phyloP scores from a whole-genome alignment of 2,888 invertebrate genomes.

The Pristionchus arcanus region DNA sequence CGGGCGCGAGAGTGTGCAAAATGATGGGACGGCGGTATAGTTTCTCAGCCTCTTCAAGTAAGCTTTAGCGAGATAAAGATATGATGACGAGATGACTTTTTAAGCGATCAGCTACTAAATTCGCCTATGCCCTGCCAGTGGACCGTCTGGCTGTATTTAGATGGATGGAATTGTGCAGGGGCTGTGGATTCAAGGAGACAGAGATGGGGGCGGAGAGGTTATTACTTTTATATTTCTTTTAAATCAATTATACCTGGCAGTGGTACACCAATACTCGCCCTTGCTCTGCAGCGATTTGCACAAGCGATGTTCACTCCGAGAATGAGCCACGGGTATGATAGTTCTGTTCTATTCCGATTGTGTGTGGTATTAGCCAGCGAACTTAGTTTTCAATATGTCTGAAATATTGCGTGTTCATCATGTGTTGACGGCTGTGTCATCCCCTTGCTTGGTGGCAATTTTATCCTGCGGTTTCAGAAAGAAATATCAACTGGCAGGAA shows the following conservation, averaged over 20 bases:
- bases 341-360: neutral
- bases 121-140: constrained; percentile 65
- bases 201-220: neutral
- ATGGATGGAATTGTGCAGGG: constrained; percentile 65
- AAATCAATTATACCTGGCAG: too few relatives aligned
- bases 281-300: constrained; percentile 72
- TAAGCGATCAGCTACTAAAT: constrained; percentile 71
- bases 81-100: constrained; percentile 46
- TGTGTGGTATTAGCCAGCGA: neutral
- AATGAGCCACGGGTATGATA: neutral
- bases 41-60: too few relatives aligned
- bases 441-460: too few relatives aligned
- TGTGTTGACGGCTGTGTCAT: too few relatives aligned
- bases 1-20: too few relatives aligned
- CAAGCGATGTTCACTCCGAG: neutral
- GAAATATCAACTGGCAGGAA: constrained; percentile 4
- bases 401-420: too few relatives aligned
- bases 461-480: neutral
- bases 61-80: neutral
- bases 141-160: constrained; percentile 67
- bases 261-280: constrained; percentile 62
- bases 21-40: too few relatives aligned
- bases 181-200: neutral
- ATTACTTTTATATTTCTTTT: too few relatives aligned
- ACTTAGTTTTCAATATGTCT: too few relatives aligned